Evolutionary conservation across 2,113 vertebrate species (phyloP).

Genomic region (Myrmecobius fasciatus): DNA sequence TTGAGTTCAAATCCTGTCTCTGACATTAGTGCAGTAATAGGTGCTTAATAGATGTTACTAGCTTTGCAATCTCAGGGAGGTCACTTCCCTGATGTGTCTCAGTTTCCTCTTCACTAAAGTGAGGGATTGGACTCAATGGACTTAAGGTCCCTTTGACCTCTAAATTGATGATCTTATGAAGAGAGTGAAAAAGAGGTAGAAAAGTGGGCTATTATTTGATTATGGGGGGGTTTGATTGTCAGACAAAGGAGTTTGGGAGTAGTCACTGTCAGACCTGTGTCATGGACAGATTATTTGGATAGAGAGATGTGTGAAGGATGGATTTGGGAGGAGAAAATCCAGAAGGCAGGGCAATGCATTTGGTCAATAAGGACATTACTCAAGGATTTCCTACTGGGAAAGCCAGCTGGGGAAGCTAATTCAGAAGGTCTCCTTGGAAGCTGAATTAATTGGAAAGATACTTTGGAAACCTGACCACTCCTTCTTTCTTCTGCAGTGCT

Average conservation of each 20-base stretch:
- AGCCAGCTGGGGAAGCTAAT: not conserved
- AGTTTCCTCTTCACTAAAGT: not conserved
- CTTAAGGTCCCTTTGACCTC: not conserved
- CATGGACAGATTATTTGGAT: not conserved
- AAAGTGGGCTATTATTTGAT: not conserved
- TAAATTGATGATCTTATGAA: not conserved
- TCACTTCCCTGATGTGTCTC: not conserved
- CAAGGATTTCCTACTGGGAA: too few species aligned
- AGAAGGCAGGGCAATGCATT: not conserved
- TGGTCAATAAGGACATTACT: not conserved
- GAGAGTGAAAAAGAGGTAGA: not conserved
- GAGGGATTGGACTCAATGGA: not conserved
- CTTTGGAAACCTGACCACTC: not conserved
- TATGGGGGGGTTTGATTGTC: not conserved
- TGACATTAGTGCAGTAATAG: not conserved
- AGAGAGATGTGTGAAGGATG: not conserved
- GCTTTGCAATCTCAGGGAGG: not conserved
- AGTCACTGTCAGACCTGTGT: not conserved
- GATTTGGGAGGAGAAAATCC: not conserved
- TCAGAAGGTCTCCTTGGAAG: not conserved
- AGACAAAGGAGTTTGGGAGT: not conserved
- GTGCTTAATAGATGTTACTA: not conserved
- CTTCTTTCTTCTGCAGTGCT: not conserved
- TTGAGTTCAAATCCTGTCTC: not conserved
- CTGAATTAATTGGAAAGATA: not conserved